Percentiles rank a stretch among this genome's conserved stretches.
Evolutionary conservation across 2,113 vertebrate genomes (phyloP).

Genomic region (Nestor notabilis): DNA sequence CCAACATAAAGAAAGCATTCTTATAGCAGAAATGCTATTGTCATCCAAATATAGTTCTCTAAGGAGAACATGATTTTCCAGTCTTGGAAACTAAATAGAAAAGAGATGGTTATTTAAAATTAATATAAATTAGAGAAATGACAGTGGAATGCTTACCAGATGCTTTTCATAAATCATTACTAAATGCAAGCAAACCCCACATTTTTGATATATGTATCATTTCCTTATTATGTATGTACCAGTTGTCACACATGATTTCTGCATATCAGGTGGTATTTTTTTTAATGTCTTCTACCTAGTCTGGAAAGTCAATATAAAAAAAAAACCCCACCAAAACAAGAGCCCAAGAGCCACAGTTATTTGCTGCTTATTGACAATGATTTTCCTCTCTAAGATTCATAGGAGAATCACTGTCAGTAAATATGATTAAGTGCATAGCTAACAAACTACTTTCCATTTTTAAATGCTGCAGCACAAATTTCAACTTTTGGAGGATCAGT

Average conservation of each 20-base stretch:
- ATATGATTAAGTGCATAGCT: not conserved
- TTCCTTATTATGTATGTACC: not conserved
- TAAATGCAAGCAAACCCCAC: not conserved
- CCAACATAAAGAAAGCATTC: slow-evolving; percentile 81
- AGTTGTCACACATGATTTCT: not conserved
- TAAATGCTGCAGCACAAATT: not conserved
- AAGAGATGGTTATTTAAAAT: not conserved
- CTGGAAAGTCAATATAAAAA: not conserved
- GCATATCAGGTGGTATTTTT: not conserved
- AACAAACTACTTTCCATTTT: not conserved
- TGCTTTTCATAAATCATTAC: slow-evolving; percentile 14
- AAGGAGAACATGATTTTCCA: slow-evolving; percentile 91
- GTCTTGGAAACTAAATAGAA: slow-evolving; percentile 78
- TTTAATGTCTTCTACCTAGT: not conserved
- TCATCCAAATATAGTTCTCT: slow-evolving; percentile 87
- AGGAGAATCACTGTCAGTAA: not conserved
- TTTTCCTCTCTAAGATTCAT: not conserved
- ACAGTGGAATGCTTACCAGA: not conserved
- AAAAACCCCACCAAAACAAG: not conserved
- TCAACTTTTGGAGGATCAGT: not conserved
- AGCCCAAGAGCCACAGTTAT: not conserved
- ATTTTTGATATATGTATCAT: not conserved
- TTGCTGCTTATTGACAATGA: not conserved
- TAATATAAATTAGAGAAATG: slow-evolving; percentile 19
- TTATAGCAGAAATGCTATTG: slow-evolving; percentile 85